A percentile compares a stretch with the other conserved stretches of the same genome.
Evolutionary conservation across 2,888 invertebrate genomes (phyloP).

Genomic region (Dorcus parallelipipedus): DNA sequence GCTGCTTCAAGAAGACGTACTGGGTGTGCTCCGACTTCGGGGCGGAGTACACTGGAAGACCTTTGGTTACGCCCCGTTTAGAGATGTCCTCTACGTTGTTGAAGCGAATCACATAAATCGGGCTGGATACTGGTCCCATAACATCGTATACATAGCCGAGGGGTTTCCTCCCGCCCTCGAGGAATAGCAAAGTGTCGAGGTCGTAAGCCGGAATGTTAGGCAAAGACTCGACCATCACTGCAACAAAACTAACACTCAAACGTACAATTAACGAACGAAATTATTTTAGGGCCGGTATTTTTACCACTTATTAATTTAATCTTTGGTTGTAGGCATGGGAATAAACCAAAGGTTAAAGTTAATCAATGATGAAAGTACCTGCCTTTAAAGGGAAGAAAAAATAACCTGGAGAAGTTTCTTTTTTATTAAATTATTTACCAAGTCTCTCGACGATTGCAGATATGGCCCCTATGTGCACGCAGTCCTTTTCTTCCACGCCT

Average conservation of each 20-base stretch:
- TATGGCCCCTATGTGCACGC: slow-evolving; percentile 70
- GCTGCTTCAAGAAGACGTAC: slow-evolving; percentile 70
- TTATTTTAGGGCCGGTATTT: not conserved
- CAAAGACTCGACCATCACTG: slow-evolving; percentile 73
- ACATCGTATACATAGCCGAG: slow-evolving; percentile 87
- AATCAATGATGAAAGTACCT: not conserved
- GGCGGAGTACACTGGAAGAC: slow-evolving; percentile 77
- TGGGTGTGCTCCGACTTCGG: slow-evolving; percentile 73
- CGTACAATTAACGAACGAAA: not conserved
- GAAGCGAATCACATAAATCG: slow-evolving; percentile 88
- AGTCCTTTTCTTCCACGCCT: slow-evolving; percentile 71
- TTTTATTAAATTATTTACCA: slow-evolving; percentile 48
- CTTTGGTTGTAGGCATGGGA: too few species aligned
- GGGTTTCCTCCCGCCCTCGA: slow-evolving; percentile 72
- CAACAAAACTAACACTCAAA: slow-evolving; percentile 32
- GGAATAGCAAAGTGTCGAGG: slow-evolving; percentile 82
- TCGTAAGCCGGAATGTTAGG: slow-evolving; percentile 76
- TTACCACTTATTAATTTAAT: too few species aligned
- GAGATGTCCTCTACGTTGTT: slow-evolving; percentile 75
- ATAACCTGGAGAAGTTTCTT: not conserved
- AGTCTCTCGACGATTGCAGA: slow-evolving; percentile 69
- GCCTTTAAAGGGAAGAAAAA: not conserved
- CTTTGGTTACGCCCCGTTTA: slow-evolving; percentile 62
- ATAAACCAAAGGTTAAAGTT: too few species aligned
- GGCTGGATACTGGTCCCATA: slow-evolving; percentile 80